Percentiles rank a stretch among this genome's conserved stretches.
phyloP scores from a whole-genome alignment of 2,888 invertebrate genomes.

The Synergus japonicus region DNA sequence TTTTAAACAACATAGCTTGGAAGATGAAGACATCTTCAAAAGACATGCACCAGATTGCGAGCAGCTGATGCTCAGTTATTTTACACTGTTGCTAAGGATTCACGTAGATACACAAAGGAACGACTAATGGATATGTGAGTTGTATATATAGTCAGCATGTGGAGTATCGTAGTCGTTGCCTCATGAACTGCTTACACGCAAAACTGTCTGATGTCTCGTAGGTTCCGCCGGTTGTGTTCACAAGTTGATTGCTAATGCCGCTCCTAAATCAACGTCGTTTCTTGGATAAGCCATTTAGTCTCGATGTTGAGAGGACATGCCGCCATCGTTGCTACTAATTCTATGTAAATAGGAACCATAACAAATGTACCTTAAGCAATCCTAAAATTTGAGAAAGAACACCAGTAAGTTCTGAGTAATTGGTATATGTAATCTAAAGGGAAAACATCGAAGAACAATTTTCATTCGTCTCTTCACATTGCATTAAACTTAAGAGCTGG shows the following conservation, averaged over 20 bases:
- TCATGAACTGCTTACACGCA: slow-evolving; percentile 18
- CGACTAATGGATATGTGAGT: neutral
- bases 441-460: too few species aligned
- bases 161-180: neutral
- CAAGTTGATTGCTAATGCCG: slow-evolving; percentile 65
- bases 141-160: neutral
- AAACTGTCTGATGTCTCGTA: slow-evolving; percentile 45
- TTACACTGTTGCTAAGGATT: neutral
- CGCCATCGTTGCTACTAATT: slow-evolving; percentile 50
- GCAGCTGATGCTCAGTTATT: neutral
- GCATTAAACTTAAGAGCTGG: neutral
- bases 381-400: neutral
- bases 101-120: neutral
- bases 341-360: slow-evolving; percentile 41
- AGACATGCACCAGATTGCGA: neutral
- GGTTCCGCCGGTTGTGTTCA: slow-evolving; percentile 55
- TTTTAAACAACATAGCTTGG: neutral
- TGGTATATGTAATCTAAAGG: neutral
- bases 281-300: slow-evolving; percentile 61
- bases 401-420: neutral
- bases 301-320: slow-evolving; percentile 49
- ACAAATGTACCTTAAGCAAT: slow-evolving; percentile 29
- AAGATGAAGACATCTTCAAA: neutral
- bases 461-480: too few species aligned
- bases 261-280: slow-evolving; percentile 65